Evolutionary conservation across 2,888 invertebrate genomes (phyloP), one percentile per base, ranked within the genome.

Genomic region (Mimas tiliae): DNA sequence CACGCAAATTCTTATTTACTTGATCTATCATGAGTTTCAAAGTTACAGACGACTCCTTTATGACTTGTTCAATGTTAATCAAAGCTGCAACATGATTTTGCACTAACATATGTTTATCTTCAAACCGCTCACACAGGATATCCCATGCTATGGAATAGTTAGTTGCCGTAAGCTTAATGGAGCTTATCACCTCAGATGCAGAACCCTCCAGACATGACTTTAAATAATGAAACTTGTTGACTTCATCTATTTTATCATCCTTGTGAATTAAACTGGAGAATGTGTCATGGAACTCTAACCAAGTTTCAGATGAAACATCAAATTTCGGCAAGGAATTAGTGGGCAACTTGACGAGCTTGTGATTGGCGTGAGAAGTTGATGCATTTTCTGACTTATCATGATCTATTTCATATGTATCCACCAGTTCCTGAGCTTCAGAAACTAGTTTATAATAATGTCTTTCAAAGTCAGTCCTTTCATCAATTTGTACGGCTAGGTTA

Each of bases 211-310:
- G 34, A 6, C 73, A 75, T 1, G 74, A 51, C 4, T 71, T 51
- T 8, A 76, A 65, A 64, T 77, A 76, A 47, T 76, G 76, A 62
- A 74, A 74, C 27, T 78, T 74, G 65, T 73, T 76, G 3, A 76
- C 69, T 6, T 73, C 68, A 12, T 73, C 72, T 0, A 78, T 76
- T 1, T 69, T 67, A 16, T 72, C 66, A 65, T 74, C 74, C 6
- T 27, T 33, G 63, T 77, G 75, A 33, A 76, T 73, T n/a, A 75
- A 64, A 51, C 72, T 71, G 7, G 63, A 1, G 65, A 70, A 75
- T 0, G 73, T 74, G 51, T 76, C 76, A 8, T 62, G 67, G 65
- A 78, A 77, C 55, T 77, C 78, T 6, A 76, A 53, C 74, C 77
- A 76, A 33, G 70, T 72, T 1, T 68, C 66, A 66, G 71, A 74